Base-by-base conservation (phyloP, 2,888 invertebrate species). In the Cephonodes hylas region DNA sequence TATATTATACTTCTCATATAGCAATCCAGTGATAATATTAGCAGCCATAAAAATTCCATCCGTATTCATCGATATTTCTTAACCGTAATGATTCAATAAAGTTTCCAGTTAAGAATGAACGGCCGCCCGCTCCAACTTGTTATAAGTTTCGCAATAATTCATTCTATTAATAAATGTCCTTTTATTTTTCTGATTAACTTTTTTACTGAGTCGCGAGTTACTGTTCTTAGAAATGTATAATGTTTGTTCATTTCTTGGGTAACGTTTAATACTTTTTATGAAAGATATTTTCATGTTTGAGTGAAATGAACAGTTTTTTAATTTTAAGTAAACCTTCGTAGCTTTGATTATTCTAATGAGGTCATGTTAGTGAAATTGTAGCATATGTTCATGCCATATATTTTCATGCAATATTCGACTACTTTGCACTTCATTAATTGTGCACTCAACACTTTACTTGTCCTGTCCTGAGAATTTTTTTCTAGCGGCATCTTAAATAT, bases 91-190 rank as follows among this genome's bases (percentile, higher is more conserved):
- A 31, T 53, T 53, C 53, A 53, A 53, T 53, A n/a, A 53, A 53
- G 53, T 53, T 53, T 31, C 53, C 18, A 53, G 53, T 53, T 53
- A 53, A 53, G 53, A 31, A 53, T 53, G 53, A 53, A 53, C 53
- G 18, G 53, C 18, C 8, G 10, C 18, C 48, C 53, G 18, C 1
- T 53, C 31, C 27, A 53, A 53, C 10, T 53, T 53, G 53, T 27
- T 53, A 53, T 31, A 53, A 53, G 53, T 53, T 53, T 31, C 18
- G 53, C 31, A 31, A 53, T 53, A 53, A 53, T 53, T 53, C 53
- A 53, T 53, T 53, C 31, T 53, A 27, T 53, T 53, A 53, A 53
- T 53, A 53, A 53, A 53, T 53, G 53, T 53, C 53, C 27, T 18
- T 53, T 18, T 31, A 31, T 53, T 53, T 53, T 53, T 27, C 27